Evolutionary conservation across 2,888 invertebrate genomes (phyloP).

Genomic region (Andrena minutula): DNA sequence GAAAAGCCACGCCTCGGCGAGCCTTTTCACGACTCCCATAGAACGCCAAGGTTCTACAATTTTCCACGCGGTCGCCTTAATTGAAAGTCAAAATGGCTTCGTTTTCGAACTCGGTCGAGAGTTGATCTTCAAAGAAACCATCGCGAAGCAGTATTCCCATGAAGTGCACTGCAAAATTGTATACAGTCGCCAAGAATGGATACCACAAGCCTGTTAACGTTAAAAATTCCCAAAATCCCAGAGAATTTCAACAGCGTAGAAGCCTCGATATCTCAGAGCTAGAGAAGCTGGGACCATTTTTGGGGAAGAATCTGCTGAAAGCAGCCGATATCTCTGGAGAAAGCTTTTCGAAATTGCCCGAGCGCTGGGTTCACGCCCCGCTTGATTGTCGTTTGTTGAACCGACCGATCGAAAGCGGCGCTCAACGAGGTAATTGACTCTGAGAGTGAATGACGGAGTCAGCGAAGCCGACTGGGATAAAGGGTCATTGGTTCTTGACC

Average conservation of each 20-base stretch:
- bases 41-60: background rate
- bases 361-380: background rate
- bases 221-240: too few species aligned
- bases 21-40: background rate
- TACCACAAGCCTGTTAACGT: too few species aligned
- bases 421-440: slow-evolving; percentile 62
- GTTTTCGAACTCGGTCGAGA: slow-evolving; percentile 1
- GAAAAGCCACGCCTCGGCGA: background rate
- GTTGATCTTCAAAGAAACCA: background rate
- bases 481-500: slow-evolving; percentile 37
- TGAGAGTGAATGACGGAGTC: slow-evolving; percentile 50
- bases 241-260: background rate
- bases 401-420: slow-evolving; percentile 34
- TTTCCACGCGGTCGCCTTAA: slow-evolving; percentile 17
- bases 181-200: too few species aligned
- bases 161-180: too few species aligned
- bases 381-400: slow-evolving; percentile 31
- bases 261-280: background rate
- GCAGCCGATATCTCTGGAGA: slow-evolving; percentile 2
- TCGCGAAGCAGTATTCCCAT: background rate
- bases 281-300: background rate
- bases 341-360: slow-evolving; percentile 4
- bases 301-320: background rate
- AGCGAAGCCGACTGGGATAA: slow-evolving; percentile 31
- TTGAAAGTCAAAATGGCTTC: slow-evolving; percentile 26